phyloP scores from a whole-genome alignment of 2,888 invertebrate species.

The Eutolmus rufibarbis region DNA sequence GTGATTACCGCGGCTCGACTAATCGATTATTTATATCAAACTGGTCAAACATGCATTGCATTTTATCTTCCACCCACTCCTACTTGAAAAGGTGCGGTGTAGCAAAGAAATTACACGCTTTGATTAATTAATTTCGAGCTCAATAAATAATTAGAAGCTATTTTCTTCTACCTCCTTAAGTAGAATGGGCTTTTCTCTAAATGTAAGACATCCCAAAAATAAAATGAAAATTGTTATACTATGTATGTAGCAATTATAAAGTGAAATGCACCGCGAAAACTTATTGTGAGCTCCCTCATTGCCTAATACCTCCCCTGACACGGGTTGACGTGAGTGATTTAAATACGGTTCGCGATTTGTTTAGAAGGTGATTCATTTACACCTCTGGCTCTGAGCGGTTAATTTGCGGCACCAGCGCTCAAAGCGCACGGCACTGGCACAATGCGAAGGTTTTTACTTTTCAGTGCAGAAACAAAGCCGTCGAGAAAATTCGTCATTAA shows the following conservation, averaged over 20 bases:
- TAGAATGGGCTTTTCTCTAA: background rate
- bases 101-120: background rate
- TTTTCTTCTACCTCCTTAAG: background rate
- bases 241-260: background rate
- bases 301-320: background rate
- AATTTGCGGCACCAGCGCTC: background rate
- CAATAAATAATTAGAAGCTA: background rate
- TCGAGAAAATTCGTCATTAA: background rate
- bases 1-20: too few relatives aligned
- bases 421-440: background rate
- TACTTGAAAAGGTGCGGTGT: background rate
- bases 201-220: background rate
- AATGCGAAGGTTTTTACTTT: background rate
- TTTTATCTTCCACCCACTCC: background rate
- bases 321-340: background rate
- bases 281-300: background rate
- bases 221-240: background rate
- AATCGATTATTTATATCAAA: too few relatives aligned
- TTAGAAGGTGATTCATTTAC: background rate
- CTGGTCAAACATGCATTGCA: background rate
- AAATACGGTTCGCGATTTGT: background rate
- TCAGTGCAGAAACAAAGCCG: background rate
- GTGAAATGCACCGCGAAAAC: background rate
- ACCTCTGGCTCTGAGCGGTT: background rate
- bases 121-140: background rate